Conservation (phyloP, 2,797 vertebrate species). For the Oryzias dopingdopingensis region DNA sequence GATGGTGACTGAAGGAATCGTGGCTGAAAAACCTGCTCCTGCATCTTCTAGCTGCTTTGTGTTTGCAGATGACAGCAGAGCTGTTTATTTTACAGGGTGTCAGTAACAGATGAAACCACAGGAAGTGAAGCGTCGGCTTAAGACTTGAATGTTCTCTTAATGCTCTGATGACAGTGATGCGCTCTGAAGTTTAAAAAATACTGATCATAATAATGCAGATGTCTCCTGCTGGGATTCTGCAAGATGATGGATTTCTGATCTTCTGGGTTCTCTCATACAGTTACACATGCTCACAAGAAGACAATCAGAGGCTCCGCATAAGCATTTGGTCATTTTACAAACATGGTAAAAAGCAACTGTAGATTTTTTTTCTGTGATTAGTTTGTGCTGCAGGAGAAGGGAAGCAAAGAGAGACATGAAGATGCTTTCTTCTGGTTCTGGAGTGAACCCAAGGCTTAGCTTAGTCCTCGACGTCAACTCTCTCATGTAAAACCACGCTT, state of each 20-base stretch:
- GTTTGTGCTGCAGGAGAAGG: slow-evolving; percentile 30
- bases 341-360: slow-evolving; percentile 47
- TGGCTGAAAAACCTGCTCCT: background rate
- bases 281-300: slow-evolving; percentile 24
- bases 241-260: slow-evolving; percentile 38
- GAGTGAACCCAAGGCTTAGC: slow-evolving; percentile 58
- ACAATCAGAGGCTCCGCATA: slow-evolving; percentile 33
- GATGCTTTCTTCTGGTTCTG: slow-evolving; percentile 65
- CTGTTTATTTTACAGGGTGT: slow-evolving; percentile 20
- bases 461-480: slow-evolving; percentile 53
- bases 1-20: slow-evolving; percentile 14
- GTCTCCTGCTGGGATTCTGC: slow-evolving; percentile 32
- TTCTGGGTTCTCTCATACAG: slow-evolving; percentile 28
- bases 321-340: slow-evolving; percentile 19
- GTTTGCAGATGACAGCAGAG: slow-evolving; percentile 3
- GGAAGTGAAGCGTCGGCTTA: slow-evolving; percentile 2
- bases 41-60: background rate
- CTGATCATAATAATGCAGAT: slow-evolving; percentile 45
- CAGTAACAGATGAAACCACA: slow-evolving; percentile 7
- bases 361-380: slow-evolving; percentile 56
- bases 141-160: slow-evolving; percentile 18
- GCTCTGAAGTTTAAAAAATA: slow-evolving; percentile 40
- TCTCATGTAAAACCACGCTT: too few species aligned
- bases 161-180: slow-evolving; percentile 28
- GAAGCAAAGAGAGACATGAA: slow-evolving; percentile 32